Evolutionary conservation across 2,888 invertebrate species (phyloP).

Genomic region (Colostygia pectinataria): DNA sequence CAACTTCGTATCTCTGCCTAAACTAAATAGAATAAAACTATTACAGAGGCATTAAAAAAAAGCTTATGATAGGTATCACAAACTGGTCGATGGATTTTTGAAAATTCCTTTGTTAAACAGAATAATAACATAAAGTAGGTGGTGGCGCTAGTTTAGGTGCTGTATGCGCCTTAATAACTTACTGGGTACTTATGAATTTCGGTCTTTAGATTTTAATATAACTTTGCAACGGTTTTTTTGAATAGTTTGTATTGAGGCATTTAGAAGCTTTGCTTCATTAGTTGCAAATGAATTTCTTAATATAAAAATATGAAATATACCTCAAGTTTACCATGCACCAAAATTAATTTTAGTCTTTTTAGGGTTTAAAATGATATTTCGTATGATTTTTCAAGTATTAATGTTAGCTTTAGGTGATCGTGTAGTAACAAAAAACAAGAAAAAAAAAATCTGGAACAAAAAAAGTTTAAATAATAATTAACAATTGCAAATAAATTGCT

Average conservation of each 20-base stretch:
- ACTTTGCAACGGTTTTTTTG: conserved; percentile 38
- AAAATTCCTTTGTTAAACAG: no score
- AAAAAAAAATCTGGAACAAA: conserved; percentile 7
- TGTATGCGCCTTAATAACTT: no score
- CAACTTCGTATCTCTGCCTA: no score
- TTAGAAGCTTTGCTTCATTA: neutral
- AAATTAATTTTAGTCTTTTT: conserved; percentile 69
- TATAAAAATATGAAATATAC: conserved; percentile 63
- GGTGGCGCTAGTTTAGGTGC: no score
- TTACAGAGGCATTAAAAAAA: no score
- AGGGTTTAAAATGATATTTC: conserved; percentile 46
- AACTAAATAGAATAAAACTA: no score
- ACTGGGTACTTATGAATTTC: conserved; percentile 2
- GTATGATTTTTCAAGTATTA: conserved; percentile 66
- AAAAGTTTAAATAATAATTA: conserved; percentile 28
- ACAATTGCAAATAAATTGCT: conserved; percentile 9
- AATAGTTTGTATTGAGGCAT: conserved; percentile 2
- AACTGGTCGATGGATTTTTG: no score
- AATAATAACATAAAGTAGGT: no score
- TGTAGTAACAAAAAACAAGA: conserved; percentile 39
- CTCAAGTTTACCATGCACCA: conserved; percentile 82
- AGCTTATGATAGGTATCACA: no score
- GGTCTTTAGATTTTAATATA: conserved; percentile 4
- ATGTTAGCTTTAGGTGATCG: conserved; percentile 52
- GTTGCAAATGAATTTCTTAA: conserved; percentile 33